These are phyloP conservation scores for Drosophila littoralis DNA, from an alignment of 1,140 invertebrate species.

Conservation along the genomic window DNA sequence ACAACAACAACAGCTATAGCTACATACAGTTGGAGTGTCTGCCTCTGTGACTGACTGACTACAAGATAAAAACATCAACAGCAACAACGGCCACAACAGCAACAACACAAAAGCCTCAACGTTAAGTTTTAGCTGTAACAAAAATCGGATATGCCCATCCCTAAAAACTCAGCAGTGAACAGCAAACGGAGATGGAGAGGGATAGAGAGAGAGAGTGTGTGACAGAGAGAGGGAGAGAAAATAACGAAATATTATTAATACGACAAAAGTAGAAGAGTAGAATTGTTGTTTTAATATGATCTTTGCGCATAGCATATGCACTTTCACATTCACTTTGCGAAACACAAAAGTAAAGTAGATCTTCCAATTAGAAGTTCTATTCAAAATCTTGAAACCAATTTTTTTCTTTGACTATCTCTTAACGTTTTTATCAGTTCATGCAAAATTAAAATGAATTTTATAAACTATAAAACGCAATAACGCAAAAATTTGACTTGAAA, in stretches of 20 bases:
- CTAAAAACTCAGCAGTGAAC: constrained; percentile 61
- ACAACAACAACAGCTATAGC: constrained; percentile 17
- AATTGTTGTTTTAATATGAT: constrained; percentile 15
- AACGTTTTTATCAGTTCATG: not conserved
- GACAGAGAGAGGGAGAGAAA: constrained; percentile 1
- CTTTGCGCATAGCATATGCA: not conserved
- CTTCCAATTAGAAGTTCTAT: not conserved
- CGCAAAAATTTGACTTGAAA: too few species aligned
- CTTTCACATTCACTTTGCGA: not conserved
- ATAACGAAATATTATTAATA: constrained; percentile 51
- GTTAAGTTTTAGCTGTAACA: constrained; percentile 68
- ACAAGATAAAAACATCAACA: constrained; percentile 71
- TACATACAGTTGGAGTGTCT: constrained; percentile 35
- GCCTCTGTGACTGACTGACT: constrained; percentile 58
- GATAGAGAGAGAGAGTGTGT: constrained; percentile 9
- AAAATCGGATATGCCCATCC: constrained; percentile 83
- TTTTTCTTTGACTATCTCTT: not conserved
- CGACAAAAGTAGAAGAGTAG: constrained; percentile 29
- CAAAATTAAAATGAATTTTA: too few species aligned
- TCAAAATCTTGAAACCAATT: too few species aligned
- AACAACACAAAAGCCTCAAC: constrained; percentile 58
- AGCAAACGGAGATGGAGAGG: constrained; percentile 7
- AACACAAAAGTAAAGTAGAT: not conserved
- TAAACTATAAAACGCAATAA: too few species aligned
- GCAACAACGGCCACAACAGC: constrained; percentile 61